Conservation (phyloP, 1,140 invertebrate species). For the Portunus trituberculatus region DNA sequence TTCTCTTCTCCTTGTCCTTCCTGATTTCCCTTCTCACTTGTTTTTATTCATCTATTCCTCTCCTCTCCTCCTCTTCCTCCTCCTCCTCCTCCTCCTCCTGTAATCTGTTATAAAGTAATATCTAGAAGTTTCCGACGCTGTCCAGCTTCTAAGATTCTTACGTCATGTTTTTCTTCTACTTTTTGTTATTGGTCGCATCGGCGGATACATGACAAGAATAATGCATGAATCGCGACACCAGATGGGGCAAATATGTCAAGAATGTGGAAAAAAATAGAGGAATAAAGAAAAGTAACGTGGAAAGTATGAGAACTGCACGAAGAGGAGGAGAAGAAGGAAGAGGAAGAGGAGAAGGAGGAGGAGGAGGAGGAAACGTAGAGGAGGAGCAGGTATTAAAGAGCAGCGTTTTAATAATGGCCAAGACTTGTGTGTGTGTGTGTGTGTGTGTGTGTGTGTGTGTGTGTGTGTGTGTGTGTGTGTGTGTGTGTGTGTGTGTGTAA, state of each 20-base stretch:
- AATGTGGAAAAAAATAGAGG: background rate
- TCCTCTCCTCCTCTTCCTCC: background rate
- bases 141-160: too few relatives aligned
- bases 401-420: background rate
- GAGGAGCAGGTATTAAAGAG: background rate
- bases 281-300: background rate
- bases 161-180: too few relatives aligned
- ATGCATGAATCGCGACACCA: background rate
- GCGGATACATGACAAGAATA: background rate
- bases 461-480: slow-evolving; percentile 41
- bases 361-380: background rate
- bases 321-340: background rate
- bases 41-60: background rate
- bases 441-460: slow-evolving; percentile 52
- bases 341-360: background rate
- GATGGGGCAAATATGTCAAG: background rate
- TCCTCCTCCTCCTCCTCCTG: background rate
- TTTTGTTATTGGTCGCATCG: too few relatives aligned
- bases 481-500: too few relatives aligned
- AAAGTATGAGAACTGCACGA: background rate
- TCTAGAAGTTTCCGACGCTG: too few relatives aligned
- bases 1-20: background rate
- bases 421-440: slow-evolving; percentile 47
- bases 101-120: background rate
- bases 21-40: too few relatives aligned